Percentiles rank a stretch among this genome's conserved stretches.
phyloP scores from a whole-genome alignment of 2,888 invertebrate species.

The Seira ritae region DNA sequence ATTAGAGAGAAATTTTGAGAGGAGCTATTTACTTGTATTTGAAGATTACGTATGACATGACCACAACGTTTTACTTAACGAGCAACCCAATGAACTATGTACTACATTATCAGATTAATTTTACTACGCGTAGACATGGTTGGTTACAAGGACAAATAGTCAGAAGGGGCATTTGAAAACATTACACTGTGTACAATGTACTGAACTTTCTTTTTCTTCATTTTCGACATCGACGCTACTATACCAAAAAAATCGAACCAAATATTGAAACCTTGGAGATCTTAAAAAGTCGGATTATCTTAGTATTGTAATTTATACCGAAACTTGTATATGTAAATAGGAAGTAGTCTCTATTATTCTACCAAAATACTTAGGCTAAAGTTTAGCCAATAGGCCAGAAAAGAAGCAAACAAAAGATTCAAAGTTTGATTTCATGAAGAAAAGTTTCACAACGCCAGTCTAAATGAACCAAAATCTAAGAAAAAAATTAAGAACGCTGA shows the following conservation, averaged over 20 bases:
- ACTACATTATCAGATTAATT: neutral
- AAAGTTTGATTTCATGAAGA: too few species aligned
- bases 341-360: too few species aligned
- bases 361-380: too few species aligned
- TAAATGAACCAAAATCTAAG: too few species aligned
- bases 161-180: neutral
- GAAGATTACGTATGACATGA: neutral
- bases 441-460: too few species aligned
- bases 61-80: neutral
- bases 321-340: neutral
- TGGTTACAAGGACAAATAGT: neutral
- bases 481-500: too few species aligned
- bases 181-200: neutral
- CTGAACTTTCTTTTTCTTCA: conserved; percentile 1
- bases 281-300: conserved; percentile 11
- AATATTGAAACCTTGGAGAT: conserved; percentile 14
- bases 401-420: too few species aligned
- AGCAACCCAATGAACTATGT: neutral
- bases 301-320: conserved; percentile 9
- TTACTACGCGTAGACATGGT: neutral
- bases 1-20: neutral
- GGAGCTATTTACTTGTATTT: neutral
- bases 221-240: neutral
- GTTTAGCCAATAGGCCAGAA: too few species aligned
- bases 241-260: neutral